These are phyloP conservation scores for Ondatra zibethicus DNA, from an alignment of 2,113 vertebrate species.

Conservation along the genomic window DNA sequence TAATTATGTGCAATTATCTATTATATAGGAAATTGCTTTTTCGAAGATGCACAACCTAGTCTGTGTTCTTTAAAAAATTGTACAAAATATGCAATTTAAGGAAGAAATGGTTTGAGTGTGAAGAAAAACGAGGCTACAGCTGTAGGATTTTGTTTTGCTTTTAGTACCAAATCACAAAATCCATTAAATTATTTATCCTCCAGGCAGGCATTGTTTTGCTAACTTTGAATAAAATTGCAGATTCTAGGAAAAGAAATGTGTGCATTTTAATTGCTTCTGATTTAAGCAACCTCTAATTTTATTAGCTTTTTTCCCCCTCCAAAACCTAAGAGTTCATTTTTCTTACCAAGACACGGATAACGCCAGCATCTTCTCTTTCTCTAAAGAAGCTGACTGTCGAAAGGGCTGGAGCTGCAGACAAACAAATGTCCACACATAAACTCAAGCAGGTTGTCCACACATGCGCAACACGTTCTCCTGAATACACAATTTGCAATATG, in stretches of 20 bases:
- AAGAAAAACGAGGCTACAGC: conserved; percentile 84
- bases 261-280: conserved; percentile 84
- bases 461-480: background rate
- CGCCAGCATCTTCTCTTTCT: conserved; percentile 54
- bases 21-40: conserved; percentile 79
- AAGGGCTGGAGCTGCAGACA: background rate
- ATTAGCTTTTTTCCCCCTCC: conserved; percentile 76
- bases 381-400: conserved; percentile 53
- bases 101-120: conserved; percentile 81
- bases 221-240: conserved; percentile 83
- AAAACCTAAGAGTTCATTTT: conserved; percentile 79
- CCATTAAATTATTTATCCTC: conserved; percentile 89
- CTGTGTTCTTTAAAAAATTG: conserved; percentile 72
- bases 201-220: conserved; percentile 83
- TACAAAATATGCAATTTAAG: conserved; percentile 82
- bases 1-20: conserved; percentile 84
- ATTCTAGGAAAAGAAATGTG: conserved; percentile 83
- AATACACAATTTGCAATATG: background rate
- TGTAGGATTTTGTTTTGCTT: conserved; percentile 87
- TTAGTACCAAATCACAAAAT: conserved; percentile 88
- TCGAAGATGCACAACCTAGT: conserved; percentile 80
- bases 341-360: conserved; percentile 40
- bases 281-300: conserved; percentile 86
- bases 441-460: background rate
- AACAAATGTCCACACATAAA: background rate